Conservation (phyloP, 2,113 vertebrate genomes). For the Cricetomys ansorgei region DNA sequence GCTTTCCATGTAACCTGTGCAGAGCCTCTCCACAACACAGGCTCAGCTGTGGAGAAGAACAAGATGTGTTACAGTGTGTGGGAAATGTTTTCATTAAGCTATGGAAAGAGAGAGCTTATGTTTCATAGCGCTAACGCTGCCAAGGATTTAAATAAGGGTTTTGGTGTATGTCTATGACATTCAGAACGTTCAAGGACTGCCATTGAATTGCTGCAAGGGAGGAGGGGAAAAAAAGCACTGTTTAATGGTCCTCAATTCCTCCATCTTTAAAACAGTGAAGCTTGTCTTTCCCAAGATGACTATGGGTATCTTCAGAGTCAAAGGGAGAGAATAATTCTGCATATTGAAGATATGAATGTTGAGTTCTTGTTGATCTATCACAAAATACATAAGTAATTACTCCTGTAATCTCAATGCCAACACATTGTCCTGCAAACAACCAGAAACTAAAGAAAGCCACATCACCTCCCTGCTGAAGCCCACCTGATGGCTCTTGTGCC, state of each 20-base stretch:
- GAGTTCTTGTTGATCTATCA: not conserved
- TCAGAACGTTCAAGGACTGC: slow-evolving; percentile 42
- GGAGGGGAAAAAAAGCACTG: not conserved
- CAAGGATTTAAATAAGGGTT: slow-evolving; percentile 61
- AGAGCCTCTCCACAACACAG: slow-evolving; percentile 43
- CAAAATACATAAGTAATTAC: not conserved
- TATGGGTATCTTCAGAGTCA: not conserved
- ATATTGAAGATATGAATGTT: not conserved
- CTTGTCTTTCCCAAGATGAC: not conserved
- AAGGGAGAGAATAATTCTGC: not conserved
- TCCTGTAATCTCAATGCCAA: not conserved
- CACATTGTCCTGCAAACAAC: not conserved
- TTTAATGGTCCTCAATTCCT: not conserved
- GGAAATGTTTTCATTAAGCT: slow-evolving; percentile 71
- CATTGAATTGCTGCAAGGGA: not conserved
- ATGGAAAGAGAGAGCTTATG: slow-evolving; percentile 67
- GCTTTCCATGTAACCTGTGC: slow-evolving; percentile 12
- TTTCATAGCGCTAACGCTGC: slow-evolving; percentile 40
- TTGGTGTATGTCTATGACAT: slow-evolving; percentile 52
- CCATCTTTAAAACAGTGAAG: not conserved
- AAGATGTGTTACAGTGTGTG: slow-evolving; percentile 66
- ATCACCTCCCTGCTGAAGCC: not conserved
- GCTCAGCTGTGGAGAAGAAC: slow-evolving; percentile 59
- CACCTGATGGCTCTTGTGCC: not conserved
- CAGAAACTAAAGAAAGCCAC: not conserved